A percentile compares a stretch with the other conserved stretches of the same genome.
These are phyloP conservation scores for Gerris lacustris DNA, from an alignment of 2,888 invertebrate species.

Conservation along the genomic window DNA sequence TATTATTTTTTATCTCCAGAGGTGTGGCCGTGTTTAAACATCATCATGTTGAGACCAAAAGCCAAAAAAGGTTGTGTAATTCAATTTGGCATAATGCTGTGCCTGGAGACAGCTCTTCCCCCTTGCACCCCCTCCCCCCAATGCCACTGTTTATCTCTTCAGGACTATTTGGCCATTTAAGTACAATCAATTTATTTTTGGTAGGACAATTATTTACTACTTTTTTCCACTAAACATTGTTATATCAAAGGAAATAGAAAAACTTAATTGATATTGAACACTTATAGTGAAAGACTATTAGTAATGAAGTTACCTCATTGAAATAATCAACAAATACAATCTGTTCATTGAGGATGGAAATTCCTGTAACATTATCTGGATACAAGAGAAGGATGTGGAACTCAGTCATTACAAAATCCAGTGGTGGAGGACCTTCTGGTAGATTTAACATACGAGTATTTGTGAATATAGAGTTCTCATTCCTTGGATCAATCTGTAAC, in stretches of 20 bases:
- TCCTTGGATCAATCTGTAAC: constrained; percentile 34
- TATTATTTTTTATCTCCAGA: too few relatives aligned
- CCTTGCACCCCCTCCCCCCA: too few relatives aligned
- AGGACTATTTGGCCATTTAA: too few relatives aligned
- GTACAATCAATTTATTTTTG: too few relatives aligned
- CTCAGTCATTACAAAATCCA: constrained; percentile 72
- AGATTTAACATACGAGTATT: constrained; percentile 34
- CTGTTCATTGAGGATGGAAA: constrained; percentile 74
- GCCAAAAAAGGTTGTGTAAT: too few relatives aligned
- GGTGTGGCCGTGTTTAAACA: too few relatives aligned
- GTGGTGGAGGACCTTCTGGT: constrained; percentile 43
- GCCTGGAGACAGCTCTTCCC: too few relatives aligned
- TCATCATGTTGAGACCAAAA: too few relatives aligned
- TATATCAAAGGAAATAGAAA: background rate
- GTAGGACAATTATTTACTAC: too few relatives aligned
- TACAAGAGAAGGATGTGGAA: constrained; percentile 81
- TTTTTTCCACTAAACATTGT: background rate
- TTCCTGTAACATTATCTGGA: constrained; percentile 66
- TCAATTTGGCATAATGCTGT: too few relatives aligned
- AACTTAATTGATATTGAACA: background rate
- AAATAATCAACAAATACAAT: constrained; percentile 75
- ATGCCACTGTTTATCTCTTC: too few relatives aligned
- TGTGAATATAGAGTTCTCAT: constrained; percentile 33
- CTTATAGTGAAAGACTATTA: background rate
- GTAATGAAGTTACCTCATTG: constrained; percentile 42